Evolutionary conservation across 2,797 vertebrate genomes (phyloP), one percentile per base, ranked within the genome.

Genomic region (Carduelis carduelis): DNA sequence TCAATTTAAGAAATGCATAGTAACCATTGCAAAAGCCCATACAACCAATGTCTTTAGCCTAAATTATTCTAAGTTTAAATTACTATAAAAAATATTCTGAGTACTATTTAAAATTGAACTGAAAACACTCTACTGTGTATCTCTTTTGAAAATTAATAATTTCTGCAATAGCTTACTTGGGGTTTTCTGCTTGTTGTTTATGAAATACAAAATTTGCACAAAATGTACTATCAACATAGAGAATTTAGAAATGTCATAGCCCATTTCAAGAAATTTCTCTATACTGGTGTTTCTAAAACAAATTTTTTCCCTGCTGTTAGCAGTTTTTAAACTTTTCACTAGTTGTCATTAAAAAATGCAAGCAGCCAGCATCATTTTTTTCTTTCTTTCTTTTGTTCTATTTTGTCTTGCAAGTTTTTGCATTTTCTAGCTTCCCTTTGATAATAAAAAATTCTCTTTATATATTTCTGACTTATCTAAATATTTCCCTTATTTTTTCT

Each of bases 291-390:
- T 89, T 74, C 12, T 32, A 55, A 83, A 70, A 10, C 6, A 3
- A 2, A 59, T 5, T 2, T 2, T 19, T 50, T 20, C 39, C 47
- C 35, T 59, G 1, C 7, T 68, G 39, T 66, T 76, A 87, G 21
- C 2, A n/a, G 1, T 44, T 75, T 56, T 50, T 13, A 26, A 32
- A 39, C 32, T 80, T 59, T 59, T 59, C 6, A 46, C 9, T 37
- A 7, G 13, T 22, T 63, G 11, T 15, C 17, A 50, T 32, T 52
- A 37, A 18, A 37, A 84, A 76, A 80, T 44, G 46, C 4, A 68
- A 50, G 27, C 3, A 70, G 16, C 32, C 1, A 61, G 0, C 28
- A 6, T n/a, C 3, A 0, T 8, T n/a, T n/a, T 65, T 39, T 19
- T 16, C 6, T 11, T 52, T 2, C 1, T 74, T 57, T 49, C 0